Percentiles rank a stretch among this genome's conserved stretches.
phyloP scores from a whole-genome alignment of 2,113 vertebrate species.

The Orycteropus afer region DNA sequence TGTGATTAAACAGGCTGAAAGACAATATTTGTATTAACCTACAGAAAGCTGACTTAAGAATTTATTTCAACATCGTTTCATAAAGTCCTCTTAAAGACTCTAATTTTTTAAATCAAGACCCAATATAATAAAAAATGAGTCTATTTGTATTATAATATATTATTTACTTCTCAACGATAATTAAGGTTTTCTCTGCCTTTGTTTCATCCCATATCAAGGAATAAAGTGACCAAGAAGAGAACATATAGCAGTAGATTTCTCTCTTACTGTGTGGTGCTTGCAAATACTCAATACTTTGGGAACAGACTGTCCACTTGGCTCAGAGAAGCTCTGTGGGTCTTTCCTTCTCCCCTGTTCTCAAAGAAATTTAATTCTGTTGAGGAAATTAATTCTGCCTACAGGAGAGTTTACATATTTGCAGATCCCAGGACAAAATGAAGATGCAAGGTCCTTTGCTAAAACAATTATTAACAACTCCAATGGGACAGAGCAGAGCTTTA shows the following conservation, averaged over 20 bases:
- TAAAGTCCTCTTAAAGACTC: background rate
- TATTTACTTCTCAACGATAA: background rate
- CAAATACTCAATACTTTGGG: background rate
- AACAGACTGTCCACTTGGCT: background rate
- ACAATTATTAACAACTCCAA: background rate
- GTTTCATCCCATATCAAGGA: background rate
- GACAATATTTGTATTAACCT: background rate
- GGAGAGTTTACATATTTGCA: background rate
- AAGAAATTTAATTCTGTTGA: background rate
- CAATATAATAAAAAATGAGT: background rate
- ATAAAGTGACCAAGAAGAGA: background rate
- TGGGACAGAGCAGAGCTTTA: background rate
- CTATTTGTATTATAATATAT: background rate
- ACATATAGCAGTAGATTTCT: accelerated
- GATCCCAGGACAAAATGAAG: too few relatives aligned
- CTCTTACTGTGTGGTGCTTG: background rate
- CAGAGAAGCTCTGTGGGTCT: background rate
- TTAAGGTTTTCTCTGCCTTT: background rate
- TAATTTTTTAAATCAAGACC: background rate
- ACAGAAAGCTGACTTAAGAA: background rate
- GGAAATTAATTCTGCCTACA: background rate
- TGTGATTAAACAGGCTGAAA: background rate
- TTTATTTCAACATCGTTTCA: background rate
- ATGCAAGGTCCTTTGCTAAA: background rate
- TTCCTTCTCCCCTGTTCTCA: background rate